Conservation (phyloP, 2,888 invertebrate species). For the Parelbella ahira region DNA sequence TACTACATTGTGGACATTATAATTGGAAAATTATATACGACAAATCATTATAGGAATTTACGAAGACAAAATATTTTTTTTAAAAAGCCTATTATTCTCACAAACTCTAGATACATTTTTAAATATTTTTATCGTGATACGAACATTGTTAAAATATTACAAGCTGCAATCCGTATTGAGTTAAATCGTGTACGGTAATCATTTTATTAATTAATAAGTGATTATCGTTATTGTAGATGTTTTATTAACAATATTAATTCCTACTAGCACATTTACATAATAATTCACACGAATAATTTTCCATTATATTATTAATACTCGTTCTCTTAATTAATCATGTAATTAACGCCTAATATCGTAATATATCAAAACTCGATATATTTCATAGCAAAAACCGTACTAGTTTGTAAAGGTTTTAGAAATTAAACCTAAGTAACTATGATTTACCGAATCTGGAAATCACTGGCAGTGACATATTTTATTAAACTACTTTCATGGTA, state of each 20-base stretch:
- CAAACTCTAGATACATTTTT: too few relatives aligned
- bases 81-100: too few relatives aligned
- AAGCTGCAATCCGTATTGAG: too few relatives aligned
- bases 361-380: slow-evolving; percentile 23
- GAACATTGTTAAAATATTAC: too few relatives aligned
- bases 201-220: slow-evolving; percentile 11
- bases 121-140: too few relatives aligned
- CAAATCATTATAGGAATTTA: too few relatives aligned
- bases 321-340: slow-evolving; percentile 2
- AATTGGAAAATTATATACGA: not conserved
- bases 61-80: too few relatives aligned
- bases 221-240: slow-evolving; percentile 6
- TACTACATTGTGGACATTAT: slow-evolving; percentile 7
- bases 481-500: not conserved
- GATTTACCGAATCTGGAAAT: slow-evolving; percentile 11
- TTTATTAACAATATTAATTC: slow-evolving; percentile 3
- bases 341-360: slow-evolving; percentile 3
- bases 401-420: slow-evolving; percentile 6
- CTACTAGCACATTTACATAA: slow-evolving; percentile 20
- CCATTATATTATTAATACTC: not conserved
- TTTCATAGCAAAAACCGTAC: slow-evolving; percentile 22
- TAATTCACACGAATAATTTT: slow-evolving; percentile 8
- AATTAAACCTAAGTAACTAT: slow-evolving; percentile 11
- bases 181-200: too few relatives aligned
- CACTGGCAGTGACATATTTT: slow-evolving; percentile 14